Evolutionary conservation across 2,888 invertebrate species (phyloP), one percentile per base, ranked within the genome.

Genomic region (Temnothorax ravouxi): DNA sequence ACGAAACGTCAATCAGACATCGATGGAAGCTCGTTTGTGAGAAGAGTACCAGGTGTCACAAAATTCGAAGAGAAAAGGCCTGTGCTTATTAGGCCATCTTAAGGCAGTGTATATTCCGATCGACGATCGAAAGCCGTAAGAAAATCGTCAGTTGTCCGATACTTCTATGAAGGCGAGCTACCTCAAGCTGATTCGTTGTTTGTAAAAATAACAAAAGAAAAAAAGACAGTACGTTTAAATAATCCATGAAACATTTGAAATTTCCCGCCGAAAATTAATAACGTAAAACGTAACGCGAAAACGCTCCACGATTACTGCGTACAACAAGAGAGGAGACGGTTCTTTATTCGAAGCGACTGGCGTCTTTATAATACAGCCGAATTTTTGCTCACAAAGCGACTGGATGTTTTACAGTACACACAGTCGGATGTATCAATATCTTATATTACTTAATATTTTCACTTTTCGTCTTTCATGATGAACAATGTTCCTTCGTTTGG

Each of bases 61-160:
- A 77, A 84, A 83, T 86, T 87, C 77, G 66, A 72, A 85, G 84
- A 87, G 84, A 87, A 88, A 91, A 90, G 91, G 88, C 89, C 90
- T 86, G 87, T 87, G 87, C 84, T 83, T 82, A 84, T 87, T 92
- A 92, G 92, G 92, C 92, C 92, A 92, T 87, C 87, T 88, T 88
- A 87, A 91, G 92, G 89, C 92, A 92, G 92, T 92, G 91, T 86
- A 87, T 86, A 86, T 88, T 80, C 72, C 84, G 88, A 89, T 89
- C 82, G 82, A 74, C 82, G 75, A 76, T 84, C 71, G 75, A 79
- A 38, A 79, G 72, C 71, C 72, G 25, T 79, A 72, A 56, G 83
- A 72, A 74, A 86, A 85, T 88, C 85, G 77, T 83, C 83, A 66
- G 86, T 87, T 88, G 69, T 84, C 69, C 86, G 84, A 84, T 87